phyloP scores from a whole-genome alignment of 2,113 vertebrate genomes.

The Salvelinus sp. region DNA sequence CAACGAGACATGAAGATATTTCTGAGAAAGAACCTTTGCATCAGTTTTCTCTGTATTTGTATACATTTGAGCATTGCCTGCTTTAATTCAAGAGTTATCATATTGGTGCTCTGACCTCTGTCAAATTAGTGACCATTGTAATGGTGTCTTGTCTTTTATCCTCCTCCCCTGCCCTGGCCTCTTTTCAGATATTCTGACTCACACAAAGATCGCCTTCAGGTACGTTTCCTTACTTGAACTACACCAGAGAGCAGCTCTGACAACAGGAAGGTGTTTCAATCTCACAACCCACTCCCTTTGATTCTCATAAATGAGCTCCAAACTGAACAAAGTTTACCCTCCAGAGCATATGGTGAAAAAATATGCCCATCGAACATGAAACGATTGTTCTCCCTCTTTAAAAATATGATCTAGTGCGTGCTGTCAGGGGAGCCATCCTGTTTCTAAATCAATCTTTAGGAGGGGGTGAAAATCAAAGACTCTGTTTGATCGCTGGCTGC shows the following conservation, averaged over 20 bases:
- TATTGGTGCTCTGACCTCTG: not conserved
- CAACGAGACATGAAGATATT: not conserved
- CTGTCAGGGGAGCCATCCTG: constrained; percentile 3
- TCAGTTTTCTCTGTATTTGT: too few relatives aligned
- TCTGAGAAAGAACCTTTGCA: not conserved
- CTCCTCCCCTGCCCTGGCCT: constrained; percentile 8
- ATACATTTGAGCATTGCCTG: constrained; percentile 13
- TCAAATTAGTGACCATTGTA: constrained; percentile 33
- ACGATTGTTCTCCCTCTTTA: constrained; percentile 17
- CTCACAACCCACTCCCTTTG: constrained; percentile 30
- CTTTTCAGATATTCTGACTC: not conserved
- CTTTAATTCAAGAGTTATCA: constrained; percentile 39
- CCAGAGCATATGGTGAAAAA: constrained; percentile 7
- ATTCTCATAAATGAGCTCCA: constrained; percentile 30
- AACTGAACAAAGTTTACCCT: constrained; percentile 33
- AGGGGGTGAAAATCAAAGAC: not conserved
- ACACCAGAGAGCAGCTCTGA: not conserved
- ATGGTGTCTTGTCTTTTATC: not conserved
- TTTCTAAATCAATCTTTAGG: constrained; percentile 25
- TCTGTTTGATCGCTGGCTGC: constrained; percentile 31
- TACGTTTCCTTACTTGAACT: not conserved
- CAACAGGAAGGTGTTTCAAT: constrained; percentile 19
- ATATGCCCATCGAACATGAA: constrained; percentile 30
- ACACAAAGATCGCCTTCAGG: not conserved
- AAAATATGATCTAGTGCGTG: not conserved